Evolutionary conservation across 2,888 invertebrate species (phyloP), one percentile per base, ranked within the genome.

Genomic region (Colletes collaris): DNA sequence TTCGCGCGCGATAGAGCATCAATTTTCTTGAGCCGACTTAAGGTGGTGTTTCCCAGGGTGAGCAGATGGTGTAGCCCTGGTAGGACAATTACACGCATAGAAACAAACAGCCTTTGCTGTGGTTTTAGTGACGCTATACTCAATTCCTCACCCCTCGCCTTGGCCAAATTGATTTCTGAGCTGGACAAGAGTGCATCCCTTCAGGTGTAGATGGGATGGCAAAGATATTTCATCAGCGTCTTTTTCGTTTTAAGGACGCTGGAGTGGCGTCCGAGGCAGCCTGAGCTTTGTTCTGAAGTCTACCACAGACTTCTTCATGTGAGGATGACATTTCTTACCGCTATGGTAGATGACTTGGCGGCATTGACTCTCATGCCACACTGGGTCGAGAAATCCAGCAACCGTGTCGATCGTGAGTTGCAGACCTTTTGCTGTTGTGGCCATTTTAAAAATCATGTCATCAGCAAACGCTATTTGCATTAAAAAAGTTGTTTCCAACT

Each of bases 381-480:
- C 10, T 66, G 13, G 0, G 13, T n/a, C 50, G 0, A 85, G 67
- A 16, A 72, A 81, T 0, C 58, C 55, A 0, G 68, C 4, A 0
- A 77, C 56, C 1, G 3, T 52, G 19, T 79, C 56, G 0, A 83
- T 37, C 2, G 27, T 8, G 0, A 0, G 0, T 13, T 83, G 83
- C 5, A 83, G 73, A 0, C 83, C 85, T 0, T 27, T 10, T 0
- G 67, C 19, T 10, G 83, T 82, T 27, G 76, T 46, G 6, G 85
- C 79, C 0, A 69, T 0, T n/a, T n/a, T n/a, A 0, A 80, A 68
- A 0, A 83, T 16, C 1, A 86, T 8, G 55, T 86, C 87, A 19
- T 86, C 86, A 0, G 86, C 86, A 44, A 79, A 88, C 0, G 71
- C 74, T 0, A 78, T 8, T 0, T n/a, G 77, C 73, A 3, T 68